A percentile compares a stretch with the other conserved stretches of the same genome.
Conservation (phyloP, 2,113 vertebrate species). For the Synchiropus splendidus region DNA sequence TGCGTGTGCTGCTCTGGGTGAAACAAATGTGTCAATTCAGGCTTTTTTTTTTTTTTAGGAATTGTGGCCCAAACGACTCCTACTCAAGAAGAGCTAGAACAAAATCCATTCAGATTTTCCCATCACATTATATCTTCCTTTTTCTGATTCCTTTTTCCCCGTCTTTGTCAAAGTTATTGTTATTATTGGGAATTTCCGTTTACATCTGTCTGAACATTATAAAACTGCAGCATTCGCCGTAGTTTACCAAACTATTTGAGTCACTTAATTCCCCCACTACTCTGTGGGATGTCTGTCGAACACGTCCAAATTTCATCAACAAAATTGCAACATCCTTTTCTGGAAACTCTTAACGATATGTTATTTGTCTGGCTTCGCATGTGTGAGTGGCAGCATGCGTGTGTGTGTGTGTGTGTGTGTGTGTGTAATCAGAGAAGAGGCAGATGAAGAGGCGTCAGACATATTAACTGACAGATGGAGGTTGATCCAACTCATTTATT, state of each 20-base stretch:
- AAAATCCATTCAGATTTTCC: too few species aligned
- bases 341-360: slow-evolving; percentile 31
- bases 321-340: slow-evolving; percentile 30
- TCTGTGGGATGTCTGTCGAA: slow-evolving; percentile 12
- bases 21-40: too few species aligned
- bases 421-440: slow-evolving; percentile 70
- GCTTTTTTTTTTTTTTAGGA: too few species aligned
- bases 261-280: slow-evolving; percentile 6
- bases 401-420: slow-evolving; percentile 23
- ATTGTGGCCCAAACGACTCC: too few species aligned
- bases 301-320: slow-evolving; percentile 31
- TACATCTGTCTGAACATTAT: too few species aligned
- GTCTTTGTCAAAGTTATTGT: slow-evolving; percentile 4
- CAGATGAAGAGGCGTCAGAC: slow-evolving; percentile 92
- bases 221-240: too few species aligned
- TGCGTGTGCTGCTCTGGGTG: too few species aligned
- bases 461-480: slow-evolving; percentile 99
- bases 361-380: slow-evolving; percentile 19
- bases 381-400: background rate
- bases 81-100: too few species aligned
- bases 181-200: too few species aligned
- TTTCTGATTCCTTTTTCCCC: too few species aligned
- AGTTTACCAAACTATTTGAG: too few species aligned
- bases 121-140: too few species aligned
- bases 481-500: slow-evolving; percentile 99